Evolutionary conservation across 2,113 vertebrate genomes (phyloP).

Genomic region (Mellivora capensis): DNA sequence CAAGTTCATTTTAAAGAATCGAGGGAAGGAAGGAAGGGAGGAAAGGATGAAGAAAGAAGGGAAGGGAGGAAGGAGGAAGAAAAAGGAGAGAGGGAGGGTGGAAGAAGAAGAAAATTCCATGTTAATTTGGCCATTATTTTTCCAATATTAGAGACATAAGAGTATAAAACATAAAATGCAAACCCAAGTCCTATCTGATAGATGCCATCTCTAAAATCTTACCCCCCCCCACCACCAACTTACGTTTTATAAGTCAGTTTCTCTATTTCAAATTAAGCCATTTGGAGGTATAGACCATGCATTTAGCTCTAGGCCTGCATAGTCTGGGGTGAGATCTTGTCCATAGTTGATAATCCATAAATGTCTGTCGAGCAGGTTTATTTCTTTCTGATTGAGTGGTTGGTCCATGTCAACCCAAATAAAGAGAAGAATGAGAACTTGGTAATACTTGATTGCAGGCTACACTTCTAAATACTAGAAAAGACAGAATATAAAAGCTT

Average conservation of each 20-base stretch:
- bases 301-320: not conserved
- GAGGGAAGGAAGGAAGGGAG: not conserved
- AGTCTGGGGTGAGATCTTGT: not conserved
- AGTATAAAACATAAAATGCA: not conserved
- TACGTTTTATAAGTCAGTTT: not conserved
- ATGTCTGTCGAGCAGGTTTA: not conserved
- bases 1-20: not conserved
- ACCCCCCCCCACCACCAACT: not conserved
- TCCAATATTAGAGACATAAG: not conserved
- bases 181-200: not conserved
- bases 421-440: not conserved
- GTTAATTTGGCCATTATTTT: not conserved
- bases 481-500: not conserved
- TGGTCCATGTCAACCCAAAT: not conserved
- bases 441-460: not conserved
- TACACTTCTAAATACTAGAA: not conserved
- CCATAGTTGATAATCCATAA: not conserved
- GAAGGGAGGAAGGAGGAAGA: not conserved
- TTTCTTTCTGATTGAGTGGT: not conserved
- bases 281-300: not conserved
- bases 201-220: not conserved
- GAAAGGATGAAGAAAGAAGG: not conserved
- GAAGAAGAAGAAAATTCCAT: not conserved
- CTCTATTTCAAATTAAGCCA: not conserved
- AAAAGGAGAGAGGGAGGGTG: fast-evolving